Base-by-base conservation (phyloP, 2,113 vertebrate genomes). In the Prolemur simus region DNA sequence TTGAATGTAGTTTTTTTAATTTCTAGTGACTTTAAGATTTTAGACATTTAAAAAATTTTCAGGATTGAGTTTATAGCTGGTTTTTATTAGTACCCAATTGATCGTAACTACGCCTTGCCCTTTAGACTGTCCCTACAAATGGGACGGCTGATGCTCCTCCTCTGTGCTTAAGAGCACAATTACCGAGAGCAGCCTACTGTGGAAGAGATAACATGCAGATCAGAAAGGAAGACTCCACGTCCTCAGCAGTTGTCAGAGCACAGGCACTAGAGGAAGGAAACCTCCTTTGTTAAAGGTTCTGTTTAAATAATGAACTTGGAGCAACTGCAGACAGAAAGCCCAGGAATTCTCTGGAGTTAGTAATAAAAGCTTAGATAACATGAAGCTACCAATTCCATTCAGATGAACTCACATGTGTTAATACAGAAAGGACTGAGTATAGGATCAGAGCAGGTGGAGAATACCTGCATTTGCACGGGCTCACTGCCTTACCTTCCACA, bases 21-120 rank as follows among this genome's bases (percentile, higher is more conserved):
- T 54, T 94, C 37, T 76, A 89, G 20, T 82, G 64, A 69, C 27
- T 37, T 93, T 54, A 89, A 81, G 84, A 86, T 86, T 89, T 89
- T 86, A 89, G 95, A 54, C 8, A 5, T 56, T 87, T 60, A 27
- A 54, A 10, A 37, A 45, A 21, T 64, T 73, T 82, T 69, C 49
- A 49, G 12, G 80, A 45, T 56, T 82, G 64, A 76, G n/a, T 85
- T 68, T 76, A 76, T 60, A n/a, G 37, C 21, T 74, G 86, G 7
- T 21, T 21, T 58, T 89, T 34, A 56, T 23, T 11, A 42, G 32
- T 64, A 15, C 4, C 37, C 13, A 47, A 39, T 71, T 68, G 10
- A n/a, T 63, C 58, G 69, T 76, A 87, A 52, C 6, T 49, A 29
- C 5, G 4, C 8, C 49, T 81, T 42, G 29, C 39, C 64, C 68